Conservation (phyloP, 2,888 invertebrate species). For the Cosmia pyralina region DNA sequence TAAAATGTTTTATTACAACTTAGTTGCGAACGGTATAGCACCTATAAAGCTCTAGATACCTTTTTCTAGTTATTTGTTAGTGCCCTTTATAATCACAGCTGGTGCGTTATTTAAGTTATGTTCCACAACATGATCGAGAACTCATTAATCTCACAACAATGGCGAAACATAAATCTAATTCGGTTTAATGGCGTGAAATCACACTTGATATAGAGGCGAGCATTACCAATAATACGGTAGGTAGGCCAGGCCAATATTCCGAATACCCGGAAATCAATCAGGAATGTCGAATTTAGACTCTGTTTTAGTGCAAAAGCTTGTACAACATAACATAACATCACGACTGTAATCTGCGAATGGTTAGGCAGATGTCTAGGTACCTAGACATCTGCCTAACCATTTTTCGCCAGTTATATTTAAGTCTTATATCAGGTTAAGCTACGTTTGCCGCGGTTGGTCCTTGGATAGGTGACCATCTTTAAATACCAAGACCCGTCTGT, state of each 20-base stretch:
- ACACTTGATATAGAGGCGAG: conserved; percentile 21
- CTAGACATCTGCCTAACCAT: too few species aligned
- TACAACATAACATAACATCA: too few species aligned
- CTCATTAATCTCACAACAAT: conserved; percentile 44
- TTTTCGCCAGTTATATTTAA: too few species aligned
- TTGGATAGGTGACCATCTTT: too few species aligned
- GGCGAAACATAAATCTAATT: conserved; percentile 39
- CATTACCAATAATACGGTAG: conserved; percentile 15
- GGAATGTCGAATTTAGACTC: neutral
- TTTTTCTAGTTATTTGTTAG: neutral
- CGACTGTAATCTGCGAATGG: too few species aligned
- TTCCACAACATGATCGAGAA: conserved; percentile 17
- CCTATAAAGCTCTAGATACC: neutral
- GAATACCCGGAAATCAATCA: conserved; percentile 15
- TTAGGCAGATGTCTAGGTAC: too few species aligned
- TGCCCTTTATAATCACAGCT: neutral
- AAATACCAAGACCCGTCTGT: too few species aligned
- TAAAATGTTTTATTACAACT: neutral
- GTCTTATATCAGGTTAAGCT: too few species aligned
- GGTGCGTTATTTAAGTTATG: conserved; percentile 10
- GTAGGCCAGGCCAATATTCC: conserved; percentile 5
- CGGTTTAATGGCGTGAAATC: conserved; percentile 35
- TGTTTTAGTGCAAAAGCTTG: too few species aligned
- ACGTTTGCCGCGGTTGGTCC: too few species aligned
- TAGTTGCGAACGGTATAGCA: neutral